Conservation (phyloP, 2,888 invertebrate species). For the Mythimna ferrago region DNA sequence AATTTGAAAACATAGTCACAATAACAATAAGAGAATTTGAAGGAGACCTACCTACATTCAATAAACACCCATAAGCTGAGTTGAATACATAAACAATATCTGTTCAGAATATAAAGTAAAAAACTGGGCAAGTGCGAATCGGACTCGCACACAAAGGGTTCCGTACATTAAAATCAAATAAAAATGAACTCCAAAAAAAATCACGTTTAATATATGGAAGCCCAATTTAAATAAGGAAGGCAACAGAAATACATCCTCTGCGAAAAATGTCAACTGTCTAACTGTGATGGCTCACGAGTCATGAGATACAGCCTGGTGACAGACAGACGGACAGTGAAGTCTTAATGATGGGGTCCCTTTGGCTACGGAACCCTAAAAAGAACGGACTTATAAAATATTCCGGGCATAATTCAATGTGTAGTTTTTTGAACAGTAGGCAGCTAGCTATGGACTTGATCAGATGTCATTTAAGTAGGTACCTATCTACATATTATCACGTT, state of each 20-base stretch:
- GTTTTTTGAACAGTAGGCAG: background rate
- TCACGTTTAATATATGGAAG: no score
- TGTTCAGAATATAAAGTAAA: slow-evolving; percentile 28
- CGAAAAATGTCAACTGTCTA: no score
- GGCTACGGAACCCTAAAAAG: background rate
- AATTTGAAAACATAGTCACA: background rate
- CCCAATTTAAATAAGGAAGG: no score
- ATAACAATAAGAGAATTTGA: background rate
- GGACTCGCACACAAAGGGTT: no score
- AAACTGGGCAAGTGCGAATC: no score
- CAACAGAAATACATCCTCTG: no score
- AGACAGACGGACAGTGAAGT: no score
- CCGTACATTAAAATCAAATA: no score
- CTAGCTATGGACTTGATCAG: background rate
- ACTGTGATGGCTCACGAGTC: no score
- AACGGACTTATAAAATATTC: slow-evolving; percentile 21
- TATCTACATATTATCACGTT: slow-evolving; percentile 28
- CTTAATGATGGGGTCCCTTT: no score
- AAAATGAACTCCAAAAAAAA: no score
- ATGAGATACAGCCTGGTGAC: no score
- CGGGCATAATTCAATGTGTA: slow-evolving; percentile 7
- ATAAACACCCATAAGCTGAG: slow-evolving; percentile 1
- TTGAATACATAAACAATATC: slow-evolving; percentile 31
- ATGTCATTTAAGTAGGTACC: background rate
- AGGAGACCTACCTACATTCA: background rate